Evolutionary conservation across 2,113 vertebrate genomes (phyloP).

Genomic region (Geothlypis trichas): DNA sequence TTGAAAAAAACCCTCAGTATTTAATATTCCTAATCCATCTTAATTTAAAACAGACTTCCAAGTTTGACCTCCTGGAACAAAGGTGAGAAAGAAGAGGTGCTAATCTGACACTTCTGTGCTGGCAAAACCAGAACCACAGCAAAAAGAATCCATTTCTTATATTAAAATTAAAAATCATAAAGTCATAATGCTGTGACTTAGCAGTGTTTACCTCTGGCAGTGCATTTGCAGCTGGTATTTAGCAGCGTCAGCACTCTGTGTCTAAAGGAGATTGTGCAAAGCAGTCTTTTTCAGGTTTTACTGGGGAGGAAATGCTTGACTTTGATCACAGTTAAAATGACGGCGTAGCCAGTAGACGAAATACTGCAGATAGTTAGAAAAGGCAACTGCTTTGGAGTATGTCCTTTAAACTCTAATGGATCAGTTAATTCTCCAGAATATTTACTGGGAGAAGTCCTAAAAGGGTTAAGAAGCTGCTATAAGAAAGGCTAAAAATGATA

Average conservation of each 20-base stretch:
- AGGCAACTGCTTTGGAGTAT: slow-evolving; percentile 7
- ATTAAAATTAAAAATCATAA: neutral
- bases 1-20: neutral
- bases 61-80: neutral
- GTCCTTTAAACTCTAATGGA: slow-evolving; percentile 40
- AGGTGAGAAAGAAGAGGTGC: neutral
- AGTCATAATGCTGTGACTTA: neutral
- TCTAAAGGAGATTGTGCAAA: slow-evolving; percentile 5
- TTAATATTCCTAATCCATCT: neutral
- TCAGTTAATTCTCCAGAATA: slow-evolving; percentile 54
- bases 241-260: neutral
- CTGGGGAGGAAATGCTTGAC: neutral
- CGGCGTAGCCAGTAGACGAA: neutral
- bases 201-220: neutral
- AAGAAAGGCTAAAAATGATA: slow-evolving; percentile 56
- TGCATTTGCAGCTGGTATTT: neutral
- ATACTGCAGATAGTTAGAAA: neutral
- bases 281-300: neutral
- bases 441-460: slow-evolving; percentile 42
- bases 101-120: neutral
- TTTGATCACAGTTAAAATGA: slow-evolving; percentile 52
- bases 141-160: neutral
- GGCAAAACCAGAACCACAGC: neutral
- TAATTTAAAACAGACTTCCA: neutral
- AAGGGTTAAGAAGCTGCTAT: slow-evolving; percentile 64